Evolutionary conservation across 2,113 vertebrate genomes (phyloP).

Genomic region (Collichthys lucidus): DNA sequence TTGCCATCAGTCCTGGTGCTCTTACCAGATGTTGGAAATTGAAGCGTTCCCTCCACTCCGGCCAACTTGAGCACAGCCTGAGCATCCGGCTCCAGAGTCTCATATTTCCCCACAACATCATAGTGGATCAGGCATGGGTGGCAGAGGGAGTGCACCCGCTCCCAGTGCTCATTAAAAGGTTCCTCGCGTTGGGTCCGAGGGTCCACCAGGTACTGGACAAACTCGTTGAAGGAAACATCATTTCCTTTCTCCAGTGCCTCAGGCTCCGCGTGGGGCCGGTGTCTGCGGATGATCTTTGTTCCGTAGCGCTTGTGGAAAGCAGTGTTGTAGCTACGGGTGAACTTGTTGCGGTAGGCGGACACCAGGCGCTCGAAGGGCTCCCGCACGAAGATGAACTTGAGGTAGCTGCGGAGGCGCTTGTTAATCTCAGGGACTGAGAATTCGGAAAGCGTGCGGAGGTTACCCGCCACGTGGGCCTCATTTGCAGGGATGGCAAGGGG

Average conservation of each 20-base stretch:
- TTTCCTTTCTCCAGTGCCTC: slow-evolving; percentile 86
- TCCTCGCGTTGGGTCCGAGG: slow-evolving; percentile 90
- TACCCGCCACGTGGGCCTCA: slow-evolving; percentile 89
- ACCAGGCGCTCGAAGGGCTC: slow-evolving; percentile 95
- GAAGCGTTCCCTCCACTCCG: slow-evolving; percentile 82
- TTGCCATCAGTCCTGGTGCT: slow-evolving; percentile 84
- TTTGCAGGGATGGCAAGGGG: slow-evolving; percentile 91
- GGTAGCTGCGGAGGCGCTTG: slow-evolving; percentile 91
- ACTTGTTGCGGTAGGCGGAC: slow-evolving; percentile 95
- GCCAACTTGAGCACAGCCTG: slow-evolving; percentile 88
- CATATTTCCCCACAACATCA: slow-evolving; percentile 94
- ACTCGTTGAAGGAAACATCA: slow-evolving; percentile 92
- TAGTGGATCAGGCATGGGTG: slow-evolving; percentile 95
- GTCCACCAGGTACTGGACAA: slow-evolving; percentile 94
- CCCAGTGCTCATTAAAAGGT: slow-evolving; percentile 97
- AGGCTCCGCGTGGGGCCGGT: slow-evolving; percentile 83
- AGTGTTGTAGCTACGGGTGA: slow-evolving; percentile 92
- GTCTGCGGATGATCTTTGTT: slow-evolving; percentile 90
- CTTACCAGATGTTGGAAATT: slow-evolving; percentile 86
- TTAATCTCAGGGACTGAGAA: slow-evolving; percentile 91
- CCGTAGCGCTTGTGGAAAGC: slow-evolving; percentile 95
- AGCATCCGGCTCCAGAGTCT: slow-evolving; percentile 91
- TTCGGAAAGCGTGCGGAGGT: slow-evolving; percentile 90
- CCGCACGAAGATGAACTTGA: slow-evolving; percentile 95
- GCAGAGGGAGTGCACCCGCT: slow-evolving; percentile 93